Conservation (phyloP, 2,113 vertebrate species). For the Cavia porcellus region DNA sequence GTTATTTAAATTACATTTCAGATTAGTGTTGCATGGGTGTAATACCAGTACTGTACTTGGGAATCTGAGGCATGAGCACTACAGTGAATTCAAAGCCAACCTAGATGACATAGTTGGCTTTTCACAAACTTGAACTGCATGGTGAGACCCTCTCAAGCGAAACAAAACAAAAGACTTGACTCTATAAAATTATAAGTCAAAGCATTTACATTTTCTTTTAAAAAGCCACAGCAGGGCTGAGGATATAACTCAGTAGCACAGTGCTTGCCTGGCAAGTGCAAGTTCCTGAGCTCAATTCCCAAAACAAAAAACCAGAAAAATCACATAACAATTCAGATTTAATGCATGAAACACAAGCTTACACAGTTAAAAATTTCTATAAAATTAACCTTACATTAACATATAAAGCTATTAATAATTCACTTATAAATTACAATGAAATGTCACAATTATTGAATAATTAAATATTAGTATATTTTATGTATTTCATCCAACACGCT, state of each 20-base stretch:
- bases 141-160: too few relatives aligned
- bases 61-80: neutral
- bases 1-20: neutral
- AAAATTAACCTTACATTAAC: constrained; percentile 21
- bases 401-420: constrained; percentile 26
- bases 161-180: neutral
- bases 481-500: constrained; percentile 21
- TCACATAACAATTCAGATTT: neutral
- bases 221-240: too few relatives aligned
- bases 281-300: too few relatives aligned
- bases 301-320: neutral
- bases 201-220: neutral
- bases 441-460: neutral
- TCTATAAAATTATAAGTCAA: constrained; percentile 15
- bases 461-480: neutral
- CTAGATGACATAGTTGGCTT: too few relatives aligned
- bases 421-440: constrained; percentile 8
- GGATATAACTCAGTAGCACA: too few relatives aligned
- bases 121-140: too few relatives aligned
- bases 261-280: too few relatives aligned
- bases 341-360: constrained; percentile 15
- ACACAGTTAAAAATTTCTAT: constrained; percentile 5
- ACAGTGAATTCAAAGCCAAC: too few relatives aligned
- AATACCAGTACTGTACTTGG: neutral
- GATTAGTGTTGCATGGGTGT: neutral